phyloP scores from a whole-genome alignment of 2,888 invertebrate genomes.

The Phalera bucephala region DNA sequence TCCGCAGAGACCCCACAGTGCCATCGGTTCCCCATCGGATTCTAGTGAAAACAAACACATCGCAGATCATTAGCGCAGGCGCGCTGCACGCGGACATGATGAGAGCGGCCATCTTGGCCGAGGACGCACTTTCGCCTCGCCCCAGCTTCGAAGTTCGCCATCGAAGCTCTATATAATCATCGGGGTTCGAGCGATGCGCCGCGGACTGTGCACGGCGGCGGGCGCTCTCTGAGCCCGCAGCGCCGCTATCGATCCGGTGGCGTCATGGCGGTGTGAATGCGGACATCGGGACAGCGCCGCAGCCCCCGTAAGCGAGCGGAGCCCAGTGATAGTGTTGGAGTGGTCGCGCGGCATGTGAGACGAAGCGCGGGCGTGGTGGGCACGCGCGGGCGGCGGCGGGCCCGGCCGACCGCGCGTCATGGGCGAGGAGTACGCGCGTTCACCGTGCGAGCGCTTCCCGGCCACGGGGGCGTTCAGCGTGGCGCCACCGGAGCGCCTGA shows the following conservation, averaged over 20 bases:
- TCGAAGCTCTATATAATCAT: constrained; percentile 45
- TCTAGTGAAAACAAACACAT: constrained; percentile 78
- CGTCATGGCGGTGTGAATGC: constrained; percentile 80
- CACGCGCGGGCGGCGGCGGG: constrained; percentile 79
- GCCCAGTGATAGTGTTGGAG: constrained; percentile 67
- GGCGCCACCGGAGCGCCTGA: constrained; percentile 86
- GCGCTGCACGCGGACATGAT: constrained; percentile 71
- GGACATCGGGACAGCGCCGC: constrained; percentile 73
- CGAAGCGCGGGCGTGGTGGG: constrained; percentile 58
- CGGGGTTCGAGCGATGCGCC: constrained; percentile 56
- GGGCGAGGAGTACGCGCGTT: constrained; percentile 80
- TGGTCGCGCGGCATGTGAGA: constrained; percentile 76
- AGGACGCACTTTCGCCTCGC: constrained; percentile 80
- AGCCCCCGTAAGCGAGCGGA: constrained; percentile 61
- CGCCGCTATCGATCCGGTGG: constrained; percentile 77
- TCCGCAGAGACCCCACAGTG: constrained; percentile 34
- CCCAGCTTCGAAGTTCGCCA: constrained; percentile 69
- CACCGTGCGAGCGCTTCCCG: constrained; percentile 81
- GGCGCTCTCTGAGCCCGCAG: constrained; percentile 69
- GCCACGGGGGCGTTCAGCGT: constrained; percentile 83
- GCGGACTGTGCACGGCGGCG: constrained; percentile 58
- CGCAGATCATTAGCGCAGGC: constrained; percentile 74
- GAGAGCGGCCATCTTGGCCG: constrained; percentile 79
- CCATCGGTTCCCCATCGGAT: constrained; percentile 34
- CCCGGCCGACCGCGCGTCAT: constrained; percentile 78